These are phyloP conservation scores for Dysdera silvatica DNA, from an alignment of 1,140 invertebrate genomes.

Conservation along the genomic window DNA sequence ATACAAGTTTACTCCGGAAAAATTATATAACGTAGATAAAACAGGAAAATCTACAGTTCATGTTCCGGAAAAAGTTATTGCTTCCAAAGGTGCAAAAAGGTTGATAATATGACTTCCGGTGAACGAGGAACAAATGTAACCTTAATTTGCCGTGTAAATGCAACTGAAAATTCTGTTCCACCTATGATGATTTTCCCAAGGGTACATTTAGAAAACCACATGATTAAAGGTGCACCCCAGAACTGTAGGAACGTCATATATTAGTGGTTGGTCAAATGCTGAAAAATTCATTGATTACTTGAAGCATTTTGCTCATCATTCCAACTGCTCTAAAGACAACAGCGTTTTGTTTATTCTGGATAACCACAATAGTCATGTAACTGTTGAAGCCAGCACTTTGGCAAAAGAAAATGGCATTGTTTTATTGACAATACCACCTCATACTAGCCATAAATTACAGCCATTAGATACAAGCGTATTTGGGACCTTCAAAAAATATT, in stretches of 20 bases:
- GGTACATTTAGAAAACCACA: slow-evolving; percentile 38
- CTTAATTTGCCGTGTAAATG: slow-evolving; percentile 38
- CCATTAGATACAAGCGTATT: slow-evolving; percentile 33
- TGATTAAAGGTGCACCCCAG: slow-evolving; percentile 42
- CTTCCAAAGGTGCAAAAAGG: slow-evolving; percentile 45
- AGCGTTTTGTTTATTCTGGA: slow-evolving; percentile 44
- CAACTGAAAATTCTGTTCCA: slow-evolving; percentile 43
- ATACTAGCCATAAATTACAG: slow-evolving; percentile 35
- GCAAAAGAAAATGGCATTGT: slow-evolving; percentile 30
- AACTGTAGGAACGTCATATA: not conserved
- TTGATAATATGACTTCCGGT: slow-evolving; percentile 41
- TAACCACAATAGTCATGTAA: slow-evolving; percentile 42
- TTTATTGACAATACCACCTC: slow-evolving; percentile 34
- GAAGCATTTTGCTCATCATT: slow-evolving; percentile 42
- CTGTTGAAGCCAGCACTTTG: slow-evolving; percentile 35
- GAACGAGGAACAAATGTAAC: slow-evolving; percentile 46
- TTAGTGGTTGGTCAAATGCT: slow-evolving; percentile 26
- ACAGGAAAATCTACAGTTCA: slow-evolving; percentile 8
- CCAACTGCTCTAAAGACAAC: slow-evolving; percentile 34
- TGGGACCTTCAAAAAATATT: slow-evolving; percentile 27
- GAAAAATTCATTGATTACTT: slow-evolving; percentile 46
- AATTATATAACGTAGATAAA: slow-evolving; percentile 1
- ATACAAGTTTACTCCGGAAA: slow-evolving; percentile 4
- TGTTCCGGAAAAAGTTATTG: slow-evolving; percentile 39
- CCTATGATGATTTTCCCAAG: slow-evolving; percentile 36